A percentile compares a stretch with the other conserved stretches of the same genome.
Evolutionary conservation across 2,113 vertebrate genomes (phyloP).

Genomic region (Ammodytes dubius): DNA sequence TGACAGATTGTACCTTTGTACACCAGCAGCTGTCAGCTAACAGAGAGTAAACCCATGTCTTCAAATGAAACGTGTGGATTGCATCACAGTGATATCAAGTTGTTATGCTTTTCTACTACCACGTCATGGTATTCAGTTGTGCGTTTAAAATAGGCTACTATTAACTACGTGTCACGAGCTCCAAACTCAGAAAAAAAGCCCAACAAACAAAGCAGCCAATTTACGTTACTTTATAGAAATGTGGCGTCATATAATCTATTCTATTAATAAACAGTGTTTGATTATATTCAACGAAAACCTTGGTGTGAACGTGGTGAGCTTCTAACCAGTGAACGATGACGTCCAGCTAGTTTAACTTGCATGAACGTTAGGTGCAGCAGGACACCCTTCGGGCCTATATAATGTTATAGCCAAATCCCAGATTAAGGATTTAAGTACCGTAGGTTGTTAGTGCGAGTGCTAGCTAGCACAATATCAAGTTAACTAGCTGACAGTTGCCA

Average conservation of each 20-base stretch:
- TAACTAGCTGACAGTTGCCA: slow-evolving; percentile 66
- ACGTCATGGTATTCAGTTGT: not conserved
- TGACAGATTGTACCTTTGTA: not conserved
- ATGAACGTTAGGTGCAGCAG: slow-evolving; percentile 17
- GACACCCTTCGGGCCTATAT: slow-evolving; percentile 28
- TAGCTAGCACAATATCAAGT: slow-evolving; percentile 55
- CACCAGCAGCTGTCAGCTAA: not conserved
- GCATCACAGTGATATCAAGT: not conserved
- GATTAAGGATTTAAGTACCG: slow-evolving; percentile 65
- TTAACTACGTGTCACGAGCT: not conserved
- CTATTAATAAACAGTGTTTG: too few relatives aligned
- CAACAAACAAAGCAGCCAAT: not conserved
- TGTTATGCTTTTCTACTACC: not conserved
- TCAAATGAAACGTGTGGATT: slow-evolving; percentile 4
- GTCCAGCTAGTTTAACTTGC: slow-evolving; percentile 17
- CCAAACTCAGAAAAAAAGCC: not conserved
- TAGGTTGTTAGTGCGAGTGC: slow-evolving; percentile 43
- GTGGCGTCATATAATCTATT: not conserved
- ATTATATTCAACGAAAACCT: not conserved
- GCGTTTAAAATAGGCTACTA: not conserved
- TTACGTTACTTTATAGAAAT: not conserved
- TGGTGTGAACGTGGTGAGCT: not conserved
- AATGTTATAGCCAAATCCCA: slow-evolving; percentile 63
- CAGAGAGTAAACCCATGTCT: not conserved
- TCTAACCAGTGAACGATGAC: slow-evolving; percentile 31